These are phyloP conservation scores for Melipona bicolor DNA, from an alignment of 2,888 invertebrate genomes.

Conservation along the genomic window DNA sequence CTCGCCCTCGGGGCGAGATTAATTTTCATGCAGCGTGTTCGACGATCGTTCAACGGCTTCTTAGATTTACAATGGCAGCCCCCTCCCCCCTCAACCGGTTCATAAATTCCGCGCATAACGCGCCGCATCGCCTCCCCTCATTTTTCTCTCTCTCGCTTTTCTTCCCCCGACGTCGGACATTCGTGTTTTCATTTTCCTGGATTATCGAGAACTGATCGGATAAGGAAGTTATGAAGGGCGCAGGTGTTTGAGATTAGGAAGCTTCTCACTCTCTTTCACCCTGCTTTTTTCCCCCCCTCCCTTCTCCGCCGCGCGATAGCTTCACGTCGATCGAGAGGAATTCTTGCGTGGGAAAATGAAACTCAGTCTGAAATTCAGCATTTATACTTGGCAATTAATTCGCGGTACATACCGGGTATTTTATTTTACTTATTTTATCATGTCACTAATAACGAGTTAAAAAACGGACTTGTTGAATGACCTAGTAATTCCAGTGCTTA, in stretches of 20 bases:
- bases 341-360: slow-evolving; percentile 9
- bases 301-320: background rate
- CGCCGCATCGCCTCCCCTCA: background rate
- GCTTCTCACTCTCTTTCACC: slow-evolving; percentile 1
- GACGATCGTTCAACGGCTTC: slow-evolving; percentile 44
- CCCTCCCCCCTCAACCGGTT: background rate
- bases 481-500: too few relatives aligned
- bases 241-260: slow-evolving; percentile 67
- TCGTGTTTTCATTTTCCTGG: slow-evolving; percentile 61
- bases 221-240: slow-evolving; percentile 61
- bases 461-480: too few relatives aligned
- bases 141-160: slow-evolving; percentile 30
- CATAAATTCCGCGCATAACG: slow-evolving; percentile 22
- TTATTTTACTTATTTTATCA: too few relatives aligned
- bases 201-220: slow-evolving; percentile 69
- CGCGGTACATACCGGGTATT: background rate
- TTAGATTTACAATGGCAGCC: slow-evolving; percentile 46
- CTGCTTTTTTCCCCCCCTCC: too few relatives aligned
- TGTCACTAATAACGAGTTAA: too few relatives aligned
- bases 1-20: slow-evolving; percentile 52
- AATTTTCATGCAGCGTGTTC: slow-evolving; percentile 53
- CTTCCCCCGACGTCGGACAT: slow-evolving; percentile 24
- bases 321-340: slow-evolving; percentile 6
- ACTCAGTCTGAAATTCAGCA: background rate
- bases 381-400: slow-evolving; percentile 33